phyloP scores from a whole-genome alignment of 2,888 invertebrate species.

The Agonopterix alstromeriana region DNA sequence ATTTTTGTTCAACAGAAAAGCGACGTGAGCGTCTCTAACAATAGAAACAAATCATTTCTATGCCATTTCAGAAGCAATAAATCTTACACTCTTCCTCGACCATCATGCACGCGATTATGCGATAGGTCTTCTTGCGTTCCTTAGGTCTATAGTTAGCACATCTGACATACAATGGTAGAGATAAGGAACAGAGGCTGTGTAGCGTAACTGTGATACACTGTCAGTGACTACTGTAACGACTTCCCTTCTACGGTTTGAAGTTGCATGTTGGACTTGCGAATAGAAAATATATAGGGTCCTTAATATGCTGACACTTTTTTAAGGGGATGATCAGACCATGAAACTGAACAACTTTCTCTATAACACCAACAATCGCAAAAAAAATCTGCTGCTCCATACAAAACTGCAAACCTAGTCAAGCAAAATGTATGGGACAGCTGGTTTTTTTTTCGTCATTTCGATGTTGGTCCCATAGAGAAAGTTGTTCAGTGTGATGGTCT shows the following conservation, averaged over 20 bases:
- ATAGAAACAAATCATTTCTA: constrained; percentile 9
- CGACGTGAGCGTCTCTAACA: constrained; percentile 7
- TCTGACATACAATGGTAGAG: constrained; percentile 26
- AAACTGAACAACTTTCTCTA: too few species aligned
- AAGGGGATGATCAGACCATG: too few species aligned
- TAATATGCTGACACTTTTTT: too few species aligned
- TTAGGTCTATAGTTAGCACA: constrained; percentile 5
- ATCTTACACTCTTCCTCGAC: constrained; percentile 8
- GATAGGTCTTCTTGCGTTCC: background rate
- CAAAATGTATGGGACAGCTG: too few species aligned
- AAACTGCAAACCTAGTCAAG: too few species aligned
- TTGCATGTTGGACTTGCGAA: constrained; percentile 3
- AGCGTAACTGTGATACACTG: constrained; percentile 36
- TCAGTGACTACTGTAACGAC: constrained; percentile 33
- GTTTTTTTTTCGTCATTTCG: too few species aligned
- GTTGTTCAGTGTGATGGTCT: too few species aligned
- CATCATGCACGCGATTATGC: constrained; percentile 6
- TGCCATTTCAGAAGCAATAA: constrained; percentile 12
- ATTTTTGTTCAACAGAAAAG: constrained; percentile 4
- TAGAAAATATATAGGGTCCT: constrained; percentile 4
- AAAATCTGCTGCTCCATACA: too few species aligned
- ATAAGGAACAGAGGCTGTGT: constrained; percentile 30
- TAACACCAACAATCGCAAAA: too few species aligned
- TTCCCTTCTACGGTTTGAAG: constrained; percentile 24
- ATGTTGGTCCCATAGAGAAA: too few species aligned